These are phyloP conservation scores for Crotalus helleri DNA, from an alignment of 2,113 vertebrate genomes.

Conservation along the genomic window DNA sequence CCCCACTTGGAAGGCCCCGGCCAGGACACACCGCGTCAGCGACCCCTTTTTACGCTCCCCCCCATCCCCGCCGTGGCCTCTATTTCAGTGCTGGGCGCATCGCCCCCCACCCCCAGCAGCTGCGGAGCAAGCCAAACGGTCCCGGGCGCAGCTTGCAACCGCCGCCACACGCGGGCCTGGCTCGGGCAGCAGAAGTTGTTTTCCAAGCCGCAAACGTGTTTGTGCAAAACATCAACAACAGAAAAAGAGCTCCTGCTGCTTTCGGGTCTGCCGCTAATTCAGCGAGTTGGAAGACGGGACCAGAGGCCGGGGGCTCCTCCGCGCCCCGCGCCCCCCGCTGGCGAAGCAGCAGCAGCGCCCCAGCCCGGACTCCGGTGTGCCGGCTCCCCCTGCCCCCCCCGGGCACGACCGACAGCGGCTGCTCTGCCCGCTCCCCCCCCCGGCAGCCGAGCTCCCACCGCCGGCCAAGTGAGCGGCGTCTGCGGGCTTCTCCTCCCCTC, in stretches of 20 bases:
- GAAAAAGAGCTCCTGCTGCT: not conserved
- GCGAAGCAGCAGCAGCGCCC: not conserved
- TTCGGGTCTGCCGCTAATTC: not conserved
- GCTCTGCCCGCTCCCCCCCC: not conserved
- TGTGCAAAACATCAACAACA: not conserved
- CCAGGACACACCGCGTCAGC: not conserved
- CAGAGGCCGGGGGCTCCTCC: not conserved
- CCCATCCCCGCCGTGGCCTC: accelerated
- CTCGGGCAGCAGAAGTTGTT: accelerated
- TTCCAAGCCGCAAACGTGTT: not conserved
- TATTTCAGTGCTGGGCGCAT: not conserved
- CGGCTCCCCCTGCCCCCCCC: not conserved
- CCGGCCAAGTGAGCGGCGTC: not conserved
- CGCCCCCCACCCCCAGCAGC: not conserved
- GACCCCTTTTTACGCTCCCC: not conserved
- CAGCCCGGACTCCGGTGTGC: not conserved
- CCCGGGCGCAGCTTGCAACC: not conserved
- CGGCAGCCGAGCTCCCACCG: not conserved
- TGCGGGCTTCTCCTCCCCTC: not conserved
- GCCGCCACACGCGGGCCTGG: not conserved
- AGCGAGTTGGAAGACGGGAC: not conserved
- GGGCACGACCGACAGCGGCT: not conserved
- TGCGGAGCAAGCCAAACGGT: not conserved
- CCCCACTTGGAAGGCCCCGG: not conserved
- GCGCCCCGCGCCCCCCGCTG: not conserved